A percentile compares a stretch with the other conserved stretches of the same genome.
These are phyloP conservation scores for Osmoderma eremita DNA, from an alignment of 2,888 invertebrate species.

Conservation along the genomic window DNA sequence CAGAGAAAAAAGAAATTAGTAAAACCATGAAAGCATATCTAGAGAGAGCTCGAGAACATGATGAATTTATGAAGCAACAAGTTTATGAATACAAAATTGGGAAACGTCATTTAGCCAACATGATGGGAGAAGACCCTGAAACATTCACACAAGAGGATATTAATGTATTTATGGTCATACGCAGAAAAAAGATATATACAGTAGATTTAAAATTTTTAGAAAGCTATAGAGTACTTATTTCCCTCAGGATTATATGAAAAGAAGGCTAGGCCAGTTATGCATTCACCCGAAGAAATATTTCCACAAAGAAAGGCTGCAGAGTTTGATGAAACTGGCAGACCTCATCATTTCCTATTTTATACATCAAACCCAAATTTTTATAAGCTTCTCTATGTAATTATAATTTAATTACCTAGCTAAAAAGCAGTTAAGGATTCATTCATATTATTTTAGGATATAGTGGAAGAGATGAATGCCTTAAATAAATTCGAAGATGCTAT, in stretches of 20 bases:
- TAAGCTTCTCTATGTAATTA: constrained; percentile 80
- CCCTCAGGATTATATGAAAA: constrained; percentile 92
- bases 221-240: constrained; percentile 92
- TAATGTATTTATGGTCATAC: constrained; percentile 69
- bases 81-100: constrained; percentile 88
- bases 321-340: constrained; percentile 91
- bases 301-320: constrained; percentile 86
- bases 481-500: constrained; percentile 78
- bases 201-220: constrained; percentile 65
- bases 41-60: constrained; percentile 82
- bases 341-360: constrained; percentile 91
- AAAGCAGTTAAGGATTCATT: constrained; percentile 19
- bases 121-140: constrained; percentile 96
- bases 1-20: constrained; percentile 66
- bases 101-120: constrained; percentile 95
- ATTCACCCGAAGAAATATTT: constrained; percentile 88
- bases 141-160: constrained; percentile 88
- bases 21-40: constrained; percentile 92
- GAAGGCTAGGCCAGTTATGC: constrained; percentile 89
- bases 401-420: constrained; percentile 7
- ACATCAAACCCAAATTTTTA: constrained; percentile 89
- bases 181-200: not conserved
- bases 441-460: constrained; percentile 69
- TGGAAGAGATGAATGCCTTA: constrained; percentile 73
- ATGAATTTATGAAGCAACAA: constrained; percentile 84